These are phyloP conservation scores for Aphyosemion australe DNA, from an alignment of 2,113 vertebrate genomes.

Conservation along the genomic window DNA sequence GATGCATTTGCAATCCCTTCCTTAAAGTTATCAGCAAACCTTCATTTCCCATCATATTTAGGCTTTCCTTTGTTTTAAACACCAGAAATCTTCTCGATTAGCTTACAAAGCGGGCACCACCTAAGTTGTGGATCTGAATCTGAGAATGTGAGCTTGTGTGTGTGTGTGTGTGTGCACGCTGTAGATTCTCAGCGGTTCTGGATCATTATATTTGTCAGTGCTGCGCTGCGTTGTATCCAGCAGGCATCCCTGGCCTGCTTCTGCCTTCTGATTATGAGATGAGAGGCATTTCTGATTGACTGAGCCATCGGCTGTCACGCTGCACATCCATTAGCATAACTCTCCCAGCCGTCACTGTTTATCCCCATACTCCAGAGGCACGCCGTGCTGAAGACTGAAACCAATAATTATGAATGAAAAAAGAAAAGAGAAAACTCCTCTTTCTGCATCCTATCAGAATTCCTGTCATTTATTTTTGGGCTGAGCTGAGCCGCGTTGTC, in stretches of 20 bases:
- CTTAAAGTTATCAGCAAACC: conserved; percentile 55
- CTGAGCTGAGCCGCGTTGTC: conserved; percentile 47
- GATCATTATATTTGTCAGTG: conserved; percentile 64
- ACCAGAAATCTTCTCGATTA: conserved; percentile 35
- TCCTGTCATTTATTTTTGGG: conserved; percentile 36
- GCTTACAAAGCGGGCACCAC: conserved; percentile 4
- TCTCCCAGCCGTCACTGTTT: conserved; percentile 48
- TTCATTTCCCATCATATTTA: conserved; percentile 57
- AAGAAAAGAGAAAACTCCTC: conserved; percentile 4
- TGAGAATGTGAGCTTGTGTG: conserved; percentile 20
- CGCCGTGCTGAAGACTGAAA: conserved; percentile 47
- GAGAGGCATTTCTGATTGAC: conserved; percentile 75
- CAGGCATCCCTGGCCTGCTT: conserved; percentile 68
- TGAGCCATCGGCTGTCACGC: conserved; percentile 70
- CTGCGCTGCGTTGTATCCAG: conserved; percentile 45
- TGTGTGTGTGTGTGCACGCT: conserved; percentile 10
- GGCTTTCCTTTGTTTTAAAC: conserved; percentile 57
- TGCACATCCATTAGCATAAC: conserved; percentile 67
- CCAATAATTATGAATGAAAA: conserved; percentile 63
- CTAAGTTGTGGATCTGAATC: not conserved
- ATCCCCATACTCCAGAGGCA: conserved; percentile 29
- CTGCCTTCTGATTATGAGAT: conserved; percentile 72
- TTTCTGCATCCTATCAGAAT: conserved; percentile 57
- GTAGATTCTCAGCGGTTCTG: conserved; percentile 35
- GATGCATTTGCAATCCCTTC: conserved; percentile 57